Base-by-base conservation (phyloP, 2,113 vertebrate species). In the Anser cygnoides region DNA sequence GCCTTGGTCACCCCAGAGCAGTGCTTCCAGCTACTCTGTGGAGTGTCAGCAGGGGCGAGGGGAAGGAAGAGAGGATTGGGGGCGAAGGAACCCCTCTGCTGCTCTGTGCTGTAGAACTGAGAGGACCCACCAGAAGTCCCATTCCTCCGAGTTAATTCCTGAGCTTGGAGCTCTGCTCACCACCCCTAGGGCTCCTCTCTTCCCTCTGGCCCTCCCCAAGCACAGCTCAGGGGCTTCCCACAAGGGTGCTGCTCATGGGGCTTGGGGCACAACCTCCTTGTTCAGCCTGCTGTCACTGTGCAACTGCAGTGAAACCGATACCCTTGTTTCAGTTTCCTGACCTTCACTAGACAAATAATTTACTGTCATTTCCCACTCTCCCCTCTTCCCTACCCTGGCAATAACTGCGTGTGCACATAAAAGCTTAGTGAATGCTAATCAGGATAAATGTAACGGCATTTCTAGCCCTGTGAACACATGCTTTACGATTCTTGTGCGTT, bases 391-490 rank as follows among this genome's bases (percentile, higher is more conserved):
- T 89, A 15, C 73, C 10, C 83, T 92, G 91, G 57, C 94, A 87
- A n/a, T 86, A 90, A 54, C 79, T 84, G 68, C 37, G 50, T 74
- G 66, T 82, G 92, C 88, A 92, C 90, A 93, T 95, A 95, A 95
- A 94, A 95, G 92, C 92, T 92, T 44, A 89, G 90, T 46, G 87
- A 93, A 92, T 94, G 94, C 95, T 95, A 92, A 97, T 97, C 94
- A 94, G 96, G 94, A 92, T 81, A 75, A 96, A 95, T 81, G 79
- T 39, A 75, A 81, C 29, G 20, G 31, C 29, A 12, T 91, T 96
- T 89, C 88, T 92, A 91, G 90, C 79, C 83, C 93, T 88, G 49
- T 80, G 78, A 95, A 78, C 92, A 89, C 84, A 75, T 63, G 66
- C 62, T 95, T 95, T 85, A 93, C 89, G 94, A 87, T 62, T 94